Conservation (phyloP, 2,113 vertebrate species). For the Phycodurus eques region DNA sequence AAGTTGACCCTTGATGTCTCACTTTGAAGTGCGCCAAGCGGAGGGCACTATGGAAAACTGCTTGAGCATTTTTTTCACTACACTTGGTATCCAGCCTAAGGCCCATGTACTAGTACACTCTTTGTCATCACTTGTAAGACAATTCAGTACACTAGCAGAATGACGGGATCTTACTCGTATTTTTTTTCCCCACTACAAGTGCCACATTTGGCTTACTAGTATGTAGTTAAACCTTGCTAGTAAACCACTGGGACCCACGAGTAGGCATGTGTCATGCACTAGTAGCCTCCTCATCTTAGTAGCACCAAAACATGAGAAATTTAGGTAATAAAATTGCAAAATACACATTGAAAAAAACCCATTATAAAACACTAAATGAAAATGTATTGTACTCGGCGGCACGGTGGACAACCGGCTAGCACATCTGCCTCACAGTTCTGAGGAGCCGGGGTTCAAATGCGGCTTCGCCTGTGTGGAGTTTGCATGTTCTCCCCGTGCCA, state of each 20-base stretch:
- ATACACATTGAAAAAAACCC: not conserved
- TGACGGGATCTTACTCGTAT: not conserved
- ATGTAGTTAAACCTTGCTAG: too few species aligned
- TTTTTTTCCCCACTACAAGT: too few species aligned
- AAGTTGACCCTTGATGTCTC: slow-evolving; percentile 72
- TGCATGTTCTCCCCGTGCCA: too few species aligned
- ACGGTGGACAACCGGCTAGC: too few species aligned
- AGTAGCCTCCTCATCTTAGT: not conserved
- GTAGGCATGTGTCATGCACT: not conserved
- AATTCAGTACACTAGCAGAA: too few species aligned
- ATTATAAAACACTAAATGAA: not conserved
- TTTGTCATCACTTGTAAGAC: not conserved
- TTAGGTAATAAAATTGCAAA: not conserved
- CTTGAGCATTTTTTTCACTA: not conserved
- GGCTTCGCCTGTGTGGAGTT: too few species aligned
- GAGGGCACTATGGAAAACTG: slow-evolving; percentile 4
- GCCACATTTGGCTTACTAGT: too few species aligned
- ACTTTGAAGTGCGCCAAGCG: slow-evolving; percentile 71
- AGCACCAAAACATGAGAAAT: not conserved
- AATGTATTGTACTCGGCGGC: too few species aligned
- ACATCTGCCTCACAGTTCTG: too few species aligned
- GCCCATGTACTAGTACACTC: not conserved
- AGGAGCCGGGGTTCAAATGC: too few species aligned
- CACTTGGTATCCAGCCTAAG: not conserved
- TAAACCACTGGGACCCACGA: not conserved